Conservation (phyloP, 2,888 invertebrate species). For the Drosophila phalerata region DNA sequence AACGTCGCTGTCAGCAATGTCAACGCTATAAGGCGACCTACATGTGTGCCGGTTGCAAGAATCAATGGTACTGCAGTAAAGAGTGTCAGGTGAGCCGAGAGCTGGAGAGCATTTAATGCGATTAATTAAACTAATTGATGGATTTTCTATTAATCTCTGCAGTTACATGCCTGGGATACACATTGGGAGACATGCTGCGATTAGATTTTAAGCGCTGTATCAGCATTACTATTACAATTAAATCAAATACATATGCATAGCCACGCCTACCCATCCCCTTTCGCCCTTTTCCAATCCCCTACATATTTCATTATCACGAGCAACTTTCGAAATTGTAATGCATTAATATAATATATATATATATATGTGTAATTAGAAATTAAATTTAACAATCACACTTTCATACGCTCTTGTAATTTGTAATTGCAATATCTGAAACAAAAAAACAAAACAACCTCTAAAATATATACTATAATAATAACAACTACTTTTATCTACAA, state of each 20-base stretch:
- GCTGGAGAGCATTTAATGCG: neutral
- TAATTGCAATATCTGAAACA: slow-evolving; percentile 53
- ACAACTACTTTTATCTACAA: slow-evolving; percentile 12
- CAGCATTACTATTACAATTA: slow-evolving; percentile 50
- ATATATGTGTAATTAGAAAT: slow-evolving; percentile 28
- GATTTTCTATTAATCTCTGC: slow-evolving; percentile 77
- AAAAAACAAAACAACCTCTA: slow-evolving; percentile 16
- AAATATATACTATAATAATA: slow-evolving; percentile 37
- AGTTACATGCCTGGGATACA: slow-evolving; percentile 92
- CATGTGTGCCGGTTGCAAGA: slow-evolving; percentile 95
- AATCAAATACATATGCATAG: slow-evolving; percentile 27
- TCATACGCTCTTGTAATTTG: slow-evolving; percentile 3
- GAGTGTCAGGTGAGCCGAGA: slow-evolving; percentile 92
- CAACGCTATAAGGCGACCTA: slow-evolving; percentile 93
- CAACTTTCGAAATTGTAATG: slow-evolving; percentile 17
- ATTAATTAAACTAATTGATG: neutral
- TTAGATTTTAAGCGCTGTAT: slow-evolving; percentile 44
- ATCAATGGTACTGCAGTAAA: slow-evolving; percentile 97
- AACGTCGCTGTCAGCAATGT: slow-evolving; percentile 91
- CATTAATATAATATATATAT: slow-evolving; percentile 27
- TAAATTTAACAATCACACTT: slow-evolving; percentile 32
- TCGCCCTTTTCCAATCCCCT: neutral
- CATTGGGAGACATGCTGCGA: slow-evolving; percentile 54
- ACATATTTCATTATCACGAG: slow-evolving; percentile 7
- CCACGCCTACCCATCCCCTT: neutral